Conservation (phyloP, 2,797 vertebrate genomes). For the Leuciscus waleckii region DNA sequence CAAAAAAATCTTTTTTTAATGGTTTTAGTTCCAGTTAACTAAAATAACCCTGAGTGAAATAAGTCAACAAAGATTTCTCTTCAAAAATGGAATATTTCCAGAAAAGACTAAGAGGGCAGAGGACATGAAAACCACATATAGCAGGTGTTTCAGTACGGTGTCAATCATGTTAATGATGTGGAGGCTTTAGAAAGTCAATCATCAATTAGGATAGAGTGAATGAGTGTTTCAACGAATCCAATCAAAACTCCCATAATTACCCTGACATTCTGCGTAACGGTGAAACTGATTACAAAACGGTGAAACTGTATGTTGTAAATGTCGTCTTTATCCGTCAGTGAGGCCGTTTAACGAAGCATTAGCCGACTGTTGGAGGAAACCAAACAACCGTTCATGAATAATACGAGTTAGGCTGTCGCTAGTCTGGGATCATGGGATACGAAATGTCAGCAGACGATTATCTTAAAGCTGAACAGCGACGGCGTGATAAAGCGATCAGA, state of each 20-base stretch:
- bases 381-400: slow-evolving; percentile 67
- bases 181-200: neutral
- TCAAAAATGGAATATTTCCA: too few relatives aligned
- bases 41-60: neutral
- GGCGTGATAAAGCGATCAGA: slow-evolving; percentile 50
- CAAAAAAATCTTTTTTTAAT: too few relatives aligned
- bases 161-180: neutral
- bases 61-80: neutral
- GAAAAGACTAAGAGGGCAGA: neutral
- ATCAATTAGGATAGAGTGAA: neutral
- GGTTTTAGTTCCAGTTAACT: too few relatives aligned
- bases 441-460: slow-evolving; percentile 63
- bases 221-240: slow-evolving; percentile 44
- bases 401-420: slow-evolving; percentile 62
- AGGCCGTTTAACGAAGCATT: slow-evolving; percentile 59
- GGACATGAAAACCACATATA: too few relatives aligned
- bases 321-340: slow-evolving; percentile 65
- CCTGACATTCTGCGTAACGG: slow-evolving; percentile 64
- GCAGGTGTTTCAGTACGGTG: neutral
- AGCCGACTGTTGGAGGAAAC: slow-evolving; percentile 55
- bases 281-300: slow-evolving; percentile 70
- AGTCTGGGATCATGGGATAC: slow-evolving; percentile 66
- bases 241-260: slow-evolving; percentile 58
- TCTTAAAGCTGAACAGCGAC: slow-evolving; percentile 41
- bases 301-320: slow-evolving; percentile 68